phyloP scores from a whole-genome alignment of 2,888 invertebrate species.

The Zootermopsis nevadensis region DNA sequence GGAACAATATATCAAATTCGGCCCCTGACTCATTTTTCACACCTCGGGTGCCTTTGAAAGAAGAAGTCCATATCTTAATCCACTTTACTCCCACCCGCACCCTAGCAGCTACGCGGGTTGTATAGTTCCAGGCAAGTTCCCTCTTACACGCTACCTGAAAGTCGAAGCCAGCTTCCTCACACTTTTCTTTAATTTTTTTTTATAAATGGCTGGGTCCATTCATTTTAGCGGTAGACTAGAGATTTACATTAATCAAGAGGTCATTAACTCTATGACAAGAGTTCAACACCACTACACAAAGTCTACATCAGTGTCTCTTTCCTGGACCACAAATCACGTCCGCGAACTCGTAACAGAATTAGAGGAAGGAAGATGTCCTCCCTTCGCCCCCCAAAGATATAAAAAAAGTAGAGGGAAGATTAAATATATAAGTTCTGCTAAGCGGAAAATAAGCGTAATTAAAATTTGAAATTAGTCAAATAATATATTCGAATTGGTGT shows the following conservation, averaged over 20 bases:
- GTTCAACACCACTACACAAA: background rate
- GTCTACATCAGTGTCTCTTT: too few relatives aligned
- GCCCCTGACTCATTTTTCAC: background rate
- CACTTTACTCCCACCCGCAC: background rate
- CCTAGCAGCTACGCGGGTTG: background rate
- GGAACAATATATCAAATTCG: background rate
- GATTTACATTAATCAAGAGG: constrained; percentile 10
- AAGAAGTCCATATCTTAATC: background rate
- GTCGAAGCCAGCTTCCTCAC: too few relatives aligned
- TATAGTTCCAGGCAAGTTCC: background rate
- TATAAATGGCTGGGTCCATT: background rate
- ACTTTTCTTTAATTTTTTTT: background rate
- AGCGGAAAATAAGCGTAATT: too few relatives aligned
- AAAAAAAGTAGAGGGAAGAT: too few relatives aligned
- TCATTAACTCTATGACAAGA: background rate
- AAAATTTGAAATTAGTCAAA: too few relatives aligned
- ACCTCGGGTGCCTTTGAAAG: background rate
- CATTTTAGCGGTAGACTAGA: background rate
- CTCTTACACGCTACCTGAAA: background rate
- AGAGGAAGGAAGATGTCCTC: too few relatives aligned
- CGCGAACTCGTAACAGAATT: too few relatives aligned
- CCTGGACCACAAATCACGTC: too few relatives aligned
- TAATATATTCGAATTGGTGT: too few relatives aligned
- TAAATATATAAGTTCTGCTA: too few relatives aligned
- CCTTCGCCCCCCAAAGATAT: too few relatives aligned